phyloP scores from a whole-genome alignment of 2,888 invertebrate genomes.

The Epinotia nisella region DNA sequence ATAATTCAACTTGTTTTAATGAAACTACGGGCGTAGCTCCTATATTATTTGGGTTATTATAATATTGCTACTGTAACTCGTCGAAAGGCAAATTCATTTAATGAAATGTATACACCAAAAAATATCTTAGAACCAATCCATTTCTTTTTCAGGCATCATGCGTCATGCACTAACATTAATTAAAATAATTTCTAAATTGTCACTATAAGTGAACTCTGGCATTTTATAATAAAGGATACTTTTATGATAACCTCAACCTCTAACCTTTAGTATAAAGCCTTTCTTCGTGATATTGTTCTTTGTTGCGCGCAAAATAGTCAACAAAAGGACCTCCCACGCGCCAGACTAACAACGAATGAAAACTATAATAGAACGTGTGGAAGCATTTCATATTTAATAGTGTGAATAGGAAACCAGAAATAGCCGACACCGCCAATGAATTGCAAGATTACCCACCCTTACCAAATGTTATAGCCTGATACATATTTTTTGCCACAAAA shows the following conservation, averaged over 20 bases:
- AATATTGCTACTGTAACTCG: too few relatives aligned
- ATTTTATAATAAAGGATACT: conserved; percentile 8
- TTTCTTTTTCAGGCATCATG: background rate
- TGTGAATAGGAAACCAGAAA: conserved; percentile 31
- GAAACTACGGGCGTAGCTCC: too few relatives aligned
- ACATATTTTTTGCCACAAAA: background rate
- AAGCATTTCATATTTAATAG: conserved; percentile 29
- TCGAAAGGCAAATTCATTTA: too few relatives aligned
- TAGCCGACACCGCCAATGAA: conserved; percentile 17
- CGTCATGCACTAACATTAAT: conserved; percentile 3
- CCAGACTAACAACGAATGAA: conserved; percentile 26
- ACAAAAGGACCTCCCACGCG: conserved; percentile 41
- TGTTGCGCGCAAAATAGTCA: conserved; percentile 25
- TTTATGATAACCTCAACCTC: conserved; percentile 28
- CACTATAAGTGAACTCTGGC: conserved; percentile 25
- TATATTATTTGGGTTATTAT: too few relatives aligned
- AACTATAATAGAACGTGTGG: conserved; percentile 32
- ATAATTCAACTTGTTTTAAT: too few relatives aligned
- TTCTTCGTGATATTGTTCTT: conserved; percentile 36
- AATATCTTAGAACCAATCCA: background rate
- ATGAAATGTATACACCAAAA: background rate
- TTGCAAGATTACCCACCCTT: conserved; percentile 2
- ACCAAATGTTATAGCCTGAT: background rate
- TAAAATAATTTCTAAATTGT: background rate
- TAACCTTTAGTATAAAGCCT: conserved; percentile 33